Evolutionary conservation across 2,888 invertebrate species (phyloP), one percentile per base, ranked within the genome.

Genomic region (Cyclophora punctaria): DNA sequence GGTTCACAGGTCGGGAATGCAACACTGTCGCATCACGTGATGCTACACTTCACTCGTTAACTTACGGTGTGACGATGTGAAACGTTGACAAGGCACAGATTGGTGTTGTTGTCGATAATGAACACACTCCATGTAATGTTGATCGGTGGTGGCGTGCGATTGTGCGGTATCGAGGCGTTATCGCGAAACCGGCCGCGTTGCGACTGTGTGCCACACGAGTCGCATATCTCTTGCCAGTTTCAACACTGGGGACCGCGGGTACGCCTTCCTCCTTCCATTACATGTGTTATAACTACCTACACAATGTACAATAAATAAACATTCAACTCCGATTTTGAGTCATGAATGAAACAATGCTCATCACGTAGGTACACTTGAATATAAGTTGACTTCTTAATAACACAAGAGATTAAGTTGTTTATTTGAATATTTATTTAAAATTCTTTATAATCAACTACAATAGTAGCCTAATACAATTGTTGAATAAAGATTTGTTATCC

Each of bases 91-190:
- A 69, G 64, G 71, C 72, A 69, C 66, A 71, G 78, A 79, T 81
- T 80, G 69, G 71, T 71, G 69, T 74, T 74, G 69, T 65, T 61
- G 62, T 62, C 73, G 78, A 79, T 83, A 85, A 85, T 80, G 65
- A 79, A 76, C 65, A 71, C 77, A 83, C 81, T 79, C 78, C 70
- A 62, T 66, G 57, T 60, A 71, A 73, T 69, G 71, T 58, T 66
- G 70, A 68, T 71, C 65, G 69, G 67, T 63, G 20, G 67, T 64
- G 5, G 60, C 62, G 63, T 66, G 67, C 67, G 69, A 71, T 69
- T 67, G 67, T 69, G 63, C 67, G 66, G 63, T 73, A 72, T 73
- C 74, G 71, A 73, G 67, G 69, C 75, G 70, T 80, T 81, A 82
- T 82, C 81, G 74, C 73, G 71, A 60, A 69, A 71, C 71, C 73